phyloP scores from a whole-genome alignment of 2,888 invertebrate genomes.

The Ornithoptera alexandrae region DNA sequence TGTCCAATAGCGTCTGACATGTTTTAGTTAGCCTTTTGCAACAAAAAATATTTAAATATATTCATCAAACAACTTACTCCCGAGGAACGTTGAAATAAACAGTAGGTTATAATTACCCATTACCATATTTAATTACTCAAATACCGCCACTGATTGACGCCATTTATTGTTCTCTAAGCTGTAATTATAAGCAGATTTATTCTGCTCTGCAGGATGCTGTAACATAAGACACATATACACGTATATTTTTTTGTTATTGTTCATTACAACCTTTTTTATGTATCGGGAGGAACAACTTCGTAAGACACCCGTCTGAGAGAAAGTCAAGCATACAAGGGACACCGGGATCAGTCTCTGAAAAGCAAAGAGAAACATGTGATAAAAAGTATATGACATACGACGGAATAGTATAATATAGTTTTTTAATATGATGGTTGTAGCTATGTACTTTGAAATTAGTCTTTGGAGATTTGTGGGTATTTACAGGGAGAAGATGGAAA shows the following conservation, averaged over 20 bases:
- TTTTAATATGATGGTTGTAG: too few species aligned
- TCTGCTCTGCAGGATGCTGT: neutral
- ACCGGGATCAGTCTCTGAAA: too few species aligned
- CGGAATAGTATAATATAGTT: too few species aligned
- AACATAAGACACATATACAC: neutral
- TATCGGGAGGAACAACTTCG: too few species aligned
- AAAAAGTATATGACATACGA: too few species aligned
- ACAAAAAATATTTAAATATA: neutral
- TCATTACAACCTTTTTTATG: neutral
- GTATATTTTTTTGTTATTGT: neutral
- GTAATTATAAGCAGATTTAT: slow-evolving; percentile 20
- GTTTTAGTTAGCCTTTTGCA: neutral
- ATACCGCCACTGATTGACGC: neutral
- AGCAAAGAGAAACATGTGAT: too few species aligned
- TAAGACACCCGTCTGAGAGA: too few species aligned
- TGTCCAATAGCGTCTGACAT: too few species aligned
- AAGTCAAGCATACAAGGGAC: too few species aligned
- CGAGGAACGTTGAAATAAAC: slow-evolving; percentile 9
- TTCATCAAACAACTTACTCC: slow-evolving; percentile 7
- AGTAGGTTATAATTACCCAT: slow-evolving; percentile 16
- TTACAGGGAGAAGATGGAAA: too few species aligned
- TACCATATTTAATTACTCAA: slow-evolving; percentile 17
- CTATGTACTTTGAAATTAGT: too few species aligned
- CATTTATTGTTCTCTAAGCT: slow-evolving; percentile 3
- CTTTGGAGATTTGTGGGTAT: too few species aligned